A percentile compares a stretch with the other conserved stretches of the same genome.
Evolutionary conservation across 2,797 vertebrate genomes (phyloP).

Genomic region (Myiothlypis chrysogaster): DNA sequence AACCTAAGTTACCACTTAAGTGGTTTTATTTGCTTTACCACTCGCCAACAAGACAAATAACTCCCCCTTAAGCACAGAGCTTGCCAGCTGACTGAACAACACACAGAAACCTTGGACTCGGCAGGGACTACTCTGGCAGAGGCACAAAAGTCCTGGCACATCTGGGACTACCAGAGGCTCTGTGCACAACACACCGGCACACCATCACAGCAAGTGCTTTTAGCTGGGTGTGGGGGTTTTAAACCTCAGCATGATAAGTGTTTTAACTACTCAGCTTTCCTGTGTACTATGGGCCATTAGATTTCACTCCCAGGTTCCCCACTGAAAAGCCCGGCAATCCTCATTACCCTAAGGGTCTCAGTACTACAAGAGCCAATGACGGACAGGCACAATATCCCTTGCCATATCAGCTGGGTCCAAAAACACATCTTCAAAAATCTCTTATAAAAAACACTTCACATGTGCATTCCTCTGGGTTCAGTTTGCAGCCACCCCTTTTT

Average conservation of each 20-base stretch:
- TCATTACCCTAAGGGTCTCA: background rate
- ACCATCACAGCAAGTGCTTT: background rate
- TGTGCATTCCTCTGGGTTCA: background rate
- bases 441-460: background rate
- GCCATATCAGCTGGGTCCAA: background rate
- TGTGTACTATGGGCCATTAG: background rate
- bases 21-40: background rate
- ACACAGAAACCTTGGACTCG: background rate
- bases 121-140: rapidly evolving
- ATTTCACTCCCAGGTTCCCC: background rate
- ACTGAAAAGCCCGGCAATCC: background rate
- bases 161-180: rapidly evolving
- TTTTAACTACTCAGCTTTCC: background rate
- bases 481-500: background rate
- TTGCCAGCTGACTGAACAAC: background rate
- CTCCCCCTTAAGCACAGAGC: background rate
- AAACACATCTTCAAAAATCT: background rate
- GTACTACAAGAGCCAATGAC: rapidly evolving
- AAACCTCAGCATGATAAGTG: background rate
- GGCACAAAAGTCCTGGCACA: background rate
- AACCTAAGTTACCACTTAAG: background rate
- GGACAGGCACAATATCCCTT: background rate
- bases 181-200: background rate
- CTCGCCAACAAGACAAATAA: background rate
- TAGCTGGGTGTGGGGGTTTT: background rate